phyloP scores from a whole-genome alignment of 1,140 invertebrate species.

The Lamellibrachia luymesi region DNA sequence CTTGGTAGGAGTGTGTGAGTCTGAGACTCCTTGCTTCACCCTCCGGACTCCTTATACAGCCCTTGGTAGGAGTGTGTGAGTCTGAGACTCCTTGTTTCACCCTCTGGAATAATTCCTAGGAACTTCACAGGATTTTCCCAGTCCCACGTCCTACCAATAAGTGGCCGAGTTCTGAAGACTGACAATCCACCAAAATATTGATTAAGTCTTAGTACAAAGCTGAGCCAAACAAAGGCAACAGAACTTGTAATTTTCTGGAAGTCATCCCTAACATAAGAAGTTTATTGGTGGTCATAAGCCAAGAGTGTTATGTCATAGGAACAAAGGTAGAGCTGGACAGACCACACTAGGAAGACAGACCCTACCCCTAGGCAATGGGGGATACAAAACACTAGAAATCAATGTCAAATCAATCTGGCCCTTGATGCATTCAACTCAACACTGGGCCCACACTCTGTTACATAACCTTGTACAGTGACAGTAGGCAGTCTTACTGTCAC shows the following conservation, averaged over 20 bases:
- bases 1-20: too few relatives aligned
- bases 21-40: too few relatives aligned
- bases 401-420: background rate
- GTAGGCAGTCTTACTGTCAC: background rate
- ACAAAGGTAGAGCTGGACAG: background rate
- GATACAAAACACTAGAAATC: background rate
- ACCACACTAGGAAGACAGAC: background rate
- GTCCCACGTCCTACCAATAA: too few relatives aligned
- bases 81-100: too few relatives aligned
- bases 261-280: background rate
- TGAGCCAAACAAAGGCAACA: background rate
- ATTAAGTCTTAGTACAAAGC: background rate
- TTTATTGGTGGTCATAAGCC: slow-evolving; percentile 4
- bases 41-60: too few relatives aligned
- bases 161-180: background rate
- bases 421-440: background rate
- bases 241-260: background rate
- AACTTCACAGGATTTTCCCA: background rate
- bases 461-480: background rate
- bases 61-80: too few relatives aligned
- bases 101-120: background rate
- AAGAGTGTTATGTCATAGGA: background rate
- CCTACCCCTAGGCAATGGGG: background rate
- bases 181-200: background rate
- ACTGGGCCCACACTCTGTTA: background rate